A percentile compares a stretch with the other conserved stretches of the same genome.
phyloP scores from a whole-genome alignment of 1,140 invertebrate genomes.

The Drosophila nikananu region DNA sequence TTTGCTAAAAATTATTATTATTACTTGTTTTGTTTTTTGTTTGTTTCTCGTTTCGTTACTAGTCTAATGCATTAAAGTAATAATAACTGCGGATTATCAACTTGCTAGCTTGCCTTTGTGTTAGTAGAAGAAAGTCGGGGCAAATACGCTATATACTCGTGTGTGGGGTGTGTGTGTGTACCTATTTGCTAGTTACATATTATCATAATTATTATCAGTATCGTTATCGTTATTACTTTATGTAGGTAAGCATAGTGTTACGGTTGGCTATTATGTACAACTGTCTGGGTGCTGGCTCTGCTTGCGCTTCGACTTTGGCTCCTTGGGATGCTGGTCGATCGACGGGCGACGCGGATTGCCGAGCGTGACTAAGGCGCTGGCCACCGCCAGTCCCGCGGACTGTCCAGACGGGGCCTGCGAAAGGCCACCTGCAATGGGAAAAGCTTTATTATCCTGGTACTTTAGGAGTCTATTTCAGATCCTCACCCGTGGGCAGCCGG shows the following conservation, averaged over 20 bases:
- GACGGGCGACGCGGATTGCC: conserved; percentile 91
- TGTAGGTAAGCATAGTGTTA: conserved; percentile 49
- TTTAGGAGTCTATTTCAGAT: background rate
- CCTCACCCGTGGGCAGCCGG: conserved; percentile 91
- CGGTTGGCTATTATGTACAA: conserved; percentile 83
- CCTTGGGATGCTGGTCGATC: conserved; percentile 88
- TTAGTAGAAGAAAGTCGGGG: conserved; percentile 69
- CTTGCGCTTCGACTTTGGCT: conserved; percentile 88
- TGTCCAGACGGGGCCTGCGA: conserved; percentile 93
- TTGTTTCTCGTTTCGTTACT: conserved; percentile 46
- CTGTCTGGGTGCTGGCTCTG: conserved; percentile 91
- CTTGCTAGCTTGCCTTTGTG: conserved; percentile 55
- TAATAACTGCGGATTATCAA: conserved; percentile 83
- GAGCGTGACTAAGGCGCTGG: conserved; percentile 93
- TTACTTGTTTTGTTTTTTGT: conserved; percentile 25
- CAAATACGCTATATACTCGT: conserved; percentile 60
- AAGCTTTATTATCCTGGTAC: background rate
- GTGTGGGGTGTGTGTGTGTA: conserved; percentile 19
- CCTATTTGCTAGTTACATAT: conserved; percentile 77
- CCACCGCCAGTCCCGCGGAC: conserved; percentile 93
- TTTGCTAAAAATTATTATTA: conserved; percentile 80
- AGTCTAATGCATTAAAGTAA: conserved; percentile 79
- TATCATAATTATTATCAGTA: conserved; percentile 70
- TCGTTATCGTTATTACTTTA: conserved; percentile 58
- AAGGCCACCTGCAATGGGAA: conserved; percentile 69